Percentiles rank a stretch among this genome's conserved stretches.
phyloP scores from a whole-genome alignment of 2,797 vertebrate genomes.

The Ctenopoma kingsleyae region DNA sequence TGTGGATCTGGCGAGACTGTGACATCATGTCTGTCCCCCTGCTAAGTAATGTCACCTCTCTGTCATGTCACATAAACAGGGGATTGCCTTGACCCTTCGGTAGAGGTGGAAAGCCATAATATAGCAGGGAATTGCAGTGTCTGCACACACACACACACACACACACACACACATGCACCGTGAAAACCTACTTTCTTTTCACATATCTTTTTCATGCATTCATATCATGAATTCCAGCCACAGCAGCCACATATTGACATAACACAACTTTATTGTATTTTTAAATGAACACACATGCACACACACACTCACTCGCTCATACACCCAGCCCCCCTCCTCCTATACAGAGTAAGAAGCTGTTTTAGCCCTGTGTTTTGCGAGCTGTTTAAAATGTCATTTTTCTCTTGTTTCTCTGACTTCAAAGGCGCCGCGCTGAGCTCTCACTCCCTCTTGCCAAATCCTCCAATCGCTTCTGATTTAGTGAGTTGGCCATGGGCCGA shows the following conservation, averaged over 20 bases:
- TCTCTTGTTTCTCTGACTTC: conserved; percentile 82
- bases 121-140: conserved; percentile 47
- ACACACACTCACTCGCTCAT: conserved; percentile 24
- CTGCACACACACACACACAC: conserved; percentile 40
- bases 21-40: conserved; percentile 71
- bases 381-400: conserved; percentile 86
- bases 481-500: conserved; percentile 82
- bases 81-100: conserved; percentile 67
- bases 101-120: conserved; percentile 63
- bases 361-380: conserved; percentile 83
- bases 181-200: conserved; percentile 7
- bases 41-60: conserved; percentile 73
- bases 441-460: conserved; percentile 87
- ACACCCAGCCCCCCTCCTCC: conserved; percentile 17
- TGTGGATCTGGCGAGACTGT: conserved; percentile 58
- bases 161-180: conserved; percentile 28
- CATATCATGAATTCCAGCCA: conserved; percentile 24
- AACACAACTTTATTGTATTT: conserved; percentile 38
- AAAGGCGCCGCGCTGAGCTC: conserved; percentile 79
- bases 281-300: conserved; percentile 37
- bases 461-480: conserved; percentile 87
- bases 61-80: conserved; percentile 58
- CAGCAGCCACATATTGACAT: conserved; percentile 23
- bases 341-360: conserved; percentile 69
- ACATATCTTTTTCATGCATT: conserved; percentile 23